phyloP scores from a whole-genome alignment of 1,140 invertebrate species.

The Chymomyza costata region DNA sequence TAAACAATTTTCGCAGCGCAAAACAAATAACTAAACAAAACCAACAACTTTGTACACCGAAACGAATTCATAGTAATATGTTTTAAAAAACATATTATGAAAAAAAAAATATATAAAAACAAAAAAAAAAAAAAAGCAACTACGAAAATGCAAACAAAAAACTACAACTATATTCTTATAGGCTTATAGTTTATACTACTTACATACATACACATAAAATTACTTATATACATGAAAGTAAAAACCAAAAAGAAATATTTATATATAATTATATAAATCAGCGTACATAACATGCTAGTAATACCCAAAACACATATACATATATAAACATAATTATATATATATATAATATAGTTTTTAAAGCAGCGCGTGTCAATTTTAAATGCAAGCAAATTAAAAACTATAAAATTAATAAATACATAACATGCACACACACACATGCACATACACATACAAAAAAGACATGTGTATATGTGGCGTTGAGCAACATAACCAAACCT shows the following conservation, averaged over 20 bases:
- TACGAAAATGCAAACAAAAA: conserved; percentile 43
- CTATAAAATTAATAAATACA: conserved; percentile 30
- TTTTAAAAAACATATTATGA: conserved; percentile 59
- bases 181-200: conserved; percentile 66
- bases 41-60: conserved; percentile 74
- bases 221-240: conserved; percentile 18
- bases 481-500: conserved; percentile 36
- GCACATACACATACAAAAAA: conserved; percentile 16
- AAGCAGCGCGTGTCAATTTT: conserved; percentile 65
- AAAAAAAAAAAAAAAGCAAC: conserved; percentile 25
- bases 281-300: conserved; percentile 46
- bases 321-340: conserved; percentile 10
- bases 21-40: conserved; percentile 55
- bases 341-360: conserved; percentile 58
- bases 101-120: conserved; percentile 31
- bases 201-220: conserved; percentile 48
- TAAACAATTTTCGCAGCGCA: conserved; percentile 20
- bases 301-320: conserved; percentile 28
- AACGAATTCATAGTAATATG: conserved; percentile 68
- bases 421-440: too few species aligned
- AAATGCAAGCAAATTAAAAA: conserved; percentile 27
- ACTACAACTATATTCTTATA: conserved; percentile 73
- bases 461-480: conserved; percentile 36
- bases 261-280: conserved; percentile 51
- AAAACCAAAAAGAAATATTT: conserved; percentile 26